Conservation (phyloP, 2,888 invertebrate genomes). For the Amiota minor region DNA sequence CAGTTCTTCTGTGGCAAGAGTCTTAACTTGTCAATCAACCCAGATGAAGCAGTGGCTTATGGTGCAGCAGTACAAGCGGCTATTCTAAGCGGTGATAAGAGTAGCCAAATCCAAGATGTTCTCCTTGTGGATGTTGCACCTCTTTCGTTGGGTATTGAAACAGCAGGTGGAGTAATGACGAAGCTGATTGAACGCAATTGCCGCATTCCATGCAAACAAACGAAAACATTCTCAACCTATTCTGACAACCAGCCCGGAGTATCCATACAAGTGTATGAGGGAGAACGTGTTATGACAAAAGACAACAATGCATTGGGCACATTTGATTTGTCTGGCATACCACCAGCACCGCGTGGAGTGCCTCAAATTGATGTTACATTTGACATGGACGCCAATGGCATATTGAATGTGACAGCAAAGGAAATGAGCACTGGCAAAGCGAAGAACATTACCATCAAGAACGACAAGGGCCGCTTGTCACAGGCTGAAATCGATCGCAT, state of each 20-base stretch:
- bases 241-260: constrained; percentile 87
- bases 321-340: constrained; percentile 95
- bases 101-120: constrained; percentile 61
- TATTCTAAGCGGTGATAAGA: constrained; percentile 80
- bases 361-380: constrained; percentile 89
- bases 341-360: constrained; percentile 90
- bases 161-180: constrained; percentile 87
- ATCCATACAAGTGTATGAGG: constrained; percentile 83
- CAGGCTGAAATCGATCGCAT: constrained; percentile 88
- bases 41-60: constrained; percentile 87
- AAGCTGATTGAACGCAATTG: constrained; percentile 83
- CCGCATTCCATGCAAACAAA: constrained; percentile 82
- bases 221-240: constrained; percentile 85
- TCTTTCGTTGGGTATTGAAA: constrained; percentile 84
- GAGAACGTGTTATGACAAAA: constrained; percentile 91
- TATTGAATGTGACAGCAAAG: constrained; percentile 88
- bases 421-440: constrained; percentile 79
- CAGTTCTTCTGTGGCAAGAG: constrained; percentile 84
- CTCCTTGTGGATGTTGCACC: constrained; percentile 79
- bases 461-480: constrained; percentile 77
- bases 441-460: constrained; percentile 85
- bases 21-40: constrained; percentile 84
- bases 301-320: constrained; percentile 96
- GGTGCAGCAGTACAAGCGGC: constrained; percentile 85
- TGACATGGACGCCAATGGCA: constrained; percentile 91